Conservation (phyloP, 2,888 invertebrate species). For the Balanococcus diminutus region DNA sequence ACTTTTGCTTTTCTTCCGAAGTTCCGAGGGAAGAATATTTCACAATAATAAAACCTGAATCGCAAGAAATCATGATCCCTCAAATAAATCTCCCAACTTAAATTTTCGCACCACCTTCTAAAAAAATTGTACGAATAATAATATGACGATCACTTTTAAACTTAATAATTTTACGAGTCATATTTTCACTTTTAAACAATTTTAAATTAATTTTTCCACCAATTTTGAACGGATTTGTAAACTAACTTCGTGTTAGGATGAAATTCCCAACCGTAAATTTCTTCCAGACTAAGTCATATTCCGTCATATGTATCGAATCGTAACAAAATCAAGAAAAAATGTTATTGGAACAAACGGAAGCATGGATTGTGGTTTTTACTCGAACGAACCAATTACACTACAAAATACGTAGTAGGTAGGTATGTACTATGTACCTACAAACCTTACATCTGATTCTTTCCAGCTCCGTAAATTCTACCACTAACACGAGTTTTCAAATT, state of each 20-base stretch:
- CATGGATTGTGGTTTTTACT: constrained; percentile 5
- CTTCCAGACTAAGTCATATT: neutral
- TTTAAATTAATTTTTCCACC: neutral
- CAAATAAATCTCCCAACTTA: too few species aligned
- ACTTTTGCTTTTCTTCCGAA: neutral
- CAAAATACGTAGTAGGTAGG: neutral
- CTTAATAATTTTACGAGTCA: neutral
- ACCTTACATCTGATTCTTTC: constrained; percentile 5
- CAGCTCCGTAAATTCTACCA: neutral
- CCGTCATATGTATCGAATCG: constrained; percentile 29
- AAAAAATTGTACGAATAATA: too few species aligned
- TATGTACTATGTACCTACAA: neutral
- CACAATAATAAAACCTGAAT: too few species aligned
- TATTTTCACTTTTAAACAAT: neutral
- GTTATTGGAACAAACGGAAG: constrained; percentile 16
- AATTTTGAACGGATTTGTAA: neutral
- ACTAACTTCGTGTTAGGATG: neutral
- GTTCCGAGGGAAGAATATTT: too few species aligned
- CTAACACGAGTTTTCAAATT: neutral
- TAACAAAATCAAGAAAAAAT: constrained; percentile 27
- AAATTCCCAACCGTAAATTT: neutral
- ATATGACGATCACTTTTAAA: neutral
- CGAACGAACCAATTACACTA: constrained; percentile 22
- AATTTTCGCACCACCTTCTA: too few species aligned
- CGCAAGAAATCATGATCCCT: too few species aligned